These are phyloP conservation scores for Pandemis cinnamomeana DNA, from an alignment of 2,888 invertebrate species.

Conservation along the genomic window DNA sequence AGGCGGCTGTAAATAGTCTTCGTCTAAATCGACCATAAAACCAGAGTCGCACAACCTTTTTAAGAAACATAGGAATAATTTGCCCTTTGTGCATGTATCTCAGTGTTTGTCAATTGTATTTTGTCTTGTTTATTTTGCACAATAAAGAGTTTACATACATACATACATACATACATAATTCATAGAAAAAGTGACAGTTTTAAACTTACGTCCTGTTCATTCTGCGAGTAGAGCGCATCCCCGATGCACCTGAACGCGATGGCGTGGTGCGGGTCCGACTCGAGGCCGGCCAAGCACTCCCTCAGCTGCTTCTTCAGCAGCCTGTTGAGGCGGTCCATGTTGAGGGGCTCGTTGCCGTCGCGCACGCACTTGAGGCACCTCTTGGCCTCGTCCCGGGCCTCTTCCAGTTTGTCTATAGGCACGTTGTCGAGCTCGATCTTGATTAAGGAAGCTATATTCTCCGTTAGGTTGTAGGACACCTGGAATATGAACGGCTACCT, in stretches of 20 bases:
- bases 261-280: conserved; percentile 90
- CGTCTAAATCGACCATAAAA: too few relatives aligned
- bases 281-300: conserved; percentile 88
- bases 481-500: conserved; percentile 53
- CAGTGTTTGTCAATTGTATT: too few relatives aligned
- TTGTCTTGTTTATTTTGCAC: too few relatives aligned
- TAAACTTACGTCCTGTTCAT: conserved; percentile 87
- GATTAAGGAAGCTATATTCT: conserved; percentile 89
- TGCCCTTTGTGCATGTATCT: too few relatives aligned
- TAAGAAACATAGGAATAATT: too few relatives aligned
- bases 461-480: conserved; percentile 88
- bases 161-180: too few relatives aligned
- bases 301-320: conserved; percentile 89
- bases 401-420: conserved; percentile 86
- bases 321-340: conserved; percentile 90
- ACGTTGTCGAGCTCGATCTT: conserved; percentile 91
- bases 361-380: conserved; percentile 58
- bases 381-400: conserved; percentile 85
- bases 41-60: too few relatives aligned
- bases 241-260: conserved; percentile 91
- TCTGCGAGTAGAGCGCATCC: conserved; percentile 92
- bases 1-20: too few relatives aligned
- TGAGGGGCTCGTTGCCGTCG: conserved; percentile 82
- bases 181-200: too few relatives aligned
- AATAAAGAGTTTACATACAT: too few relatives aligned